Evolutionary conservation across 1,140 invertebrate genomes (phyloP), one percentile per base, ranked within the genome.

Genomic region (Bacillus rossius): DNA sequence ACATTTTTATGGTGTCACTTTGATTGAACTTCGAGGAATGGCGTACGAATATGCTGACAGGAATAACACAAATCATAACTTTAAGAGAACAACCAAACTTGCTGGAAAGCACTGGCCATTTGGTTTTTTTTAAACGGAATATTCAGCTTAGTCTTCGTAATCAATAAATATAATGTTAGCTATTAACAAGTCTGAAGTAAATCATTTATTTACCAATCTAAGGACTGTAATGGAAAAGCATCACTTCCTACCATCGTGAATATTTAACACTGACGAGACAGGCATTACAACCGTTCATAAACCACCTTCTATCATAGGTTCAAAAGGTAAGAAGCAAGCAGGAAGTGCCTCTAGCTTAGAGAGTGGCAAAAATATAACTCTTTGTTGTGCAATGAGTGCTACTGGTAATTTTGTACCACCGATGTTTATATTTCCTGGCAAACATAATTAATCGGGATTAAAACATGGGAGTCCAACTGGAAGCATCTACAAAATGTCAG

Each of bases 361-460:
- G 64, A 57, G 69, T 48, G 69, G 72, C 8, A 25, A 55, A 16
- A 60, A 63, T 19, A 62, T 70, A 8, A 74, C 70, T 26, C 42
- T 71, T 8, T 10, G 57, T 41, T 34, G 57, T 41, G 57, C 59
- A n/a, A 62, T 74, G 7, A 73, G 66, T 68, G 74, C 72, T 37
- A 55, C 61, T 45, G 72, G 72, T 37, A 65, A 66, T 60, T 48
- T 22, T n/a, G 64, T 75, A 20, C 71, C 74, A 8, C 72, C 72
- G 19, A 52, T 74, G 29, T 67, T 74, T 42, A 62, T 75, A 38
- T 77, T 75, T 53, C 67, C 71, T 17, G 43, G 73, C 8, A 62
- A 65, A 22, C 65, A 69, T 56, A 67, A 65, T 26, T 62, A 65
- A n/a, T 59, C 66, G 13, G 60, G 59, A 62, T 57, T 75, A 53